These are phyloP conservation scores for Nudaria mundana DNA, from an alignment of 2,888 invertebrate genomes.

Conservation along the genomic window DNA sequence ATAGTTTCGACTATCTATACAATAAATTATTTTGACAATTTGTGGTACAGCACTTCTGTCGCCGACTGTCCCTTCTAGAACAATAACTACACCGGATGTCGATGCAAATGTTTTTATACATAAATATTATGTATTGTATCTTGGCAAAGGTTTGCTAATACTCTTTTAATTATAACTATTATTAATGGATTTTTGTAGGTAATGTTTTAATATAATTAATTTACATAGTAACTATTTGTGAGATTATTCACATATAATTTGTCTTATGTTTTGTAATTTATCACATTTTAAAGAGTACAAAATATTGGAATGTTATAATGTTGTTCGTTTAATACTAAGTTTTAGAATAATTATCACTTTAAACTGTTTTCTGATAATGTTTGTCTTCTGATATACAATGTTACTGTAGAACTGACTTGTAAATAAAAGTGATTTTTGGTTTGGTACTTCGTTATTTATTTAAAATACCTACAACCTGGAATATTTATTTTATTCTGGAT, in stretches of 20 bases:
- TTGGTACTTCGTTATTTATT: constrained; percentile 45
- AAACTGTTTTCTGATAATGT: constrained; percentile 68
- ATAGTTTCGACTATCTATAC: too few species aligned
- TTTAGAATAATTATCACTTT: constrained; percentile 76
- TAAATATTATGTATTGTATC: constrained; percentile 50
- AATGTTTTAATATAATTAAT: constrained; percentile 77
- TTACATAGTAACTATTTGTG: constrained; percentile 76
- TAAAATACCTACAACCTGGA: neutral
- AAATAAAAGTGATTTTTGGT: constrained; percentile 81
- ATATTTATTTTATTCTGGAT: too few species aligned
- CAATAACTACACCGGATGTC: constrained; percentile 38
- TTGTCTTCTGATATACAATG: constrained; percentile 74
- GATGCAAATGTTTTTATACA: constrained; percentile 54
- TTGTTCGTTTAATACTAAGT: constrained; percentile 75
- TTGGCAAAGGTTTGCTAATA: constrained; percentile 67
- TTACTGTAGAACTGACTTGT: constrained; percentile 70
- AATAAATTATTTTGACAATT: too few species aligned
- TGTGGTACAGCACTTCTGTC: constrained; percentile 32
- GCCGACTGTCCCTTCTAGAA: constrained; percentile 18
- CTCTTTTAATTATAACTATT: constrained; percentile 71
- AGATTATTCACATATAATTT: constrained; percentile 62
- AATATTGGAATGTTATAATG: constrained; percentile 80
- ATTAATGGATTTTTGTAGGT: constrained; percentile 78
- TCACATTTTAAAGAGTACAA: constrained; percentile 80
- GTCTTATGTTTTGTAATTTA: constrained; percentile 78